Percentiles rank a stretch among this genome's conserved stretches.
phyloP scores from a whole-genome alignment of 30 jellyfish, hydroid and myxozoan species.

The Hydractinia symbiolongicarpus region DNA sequence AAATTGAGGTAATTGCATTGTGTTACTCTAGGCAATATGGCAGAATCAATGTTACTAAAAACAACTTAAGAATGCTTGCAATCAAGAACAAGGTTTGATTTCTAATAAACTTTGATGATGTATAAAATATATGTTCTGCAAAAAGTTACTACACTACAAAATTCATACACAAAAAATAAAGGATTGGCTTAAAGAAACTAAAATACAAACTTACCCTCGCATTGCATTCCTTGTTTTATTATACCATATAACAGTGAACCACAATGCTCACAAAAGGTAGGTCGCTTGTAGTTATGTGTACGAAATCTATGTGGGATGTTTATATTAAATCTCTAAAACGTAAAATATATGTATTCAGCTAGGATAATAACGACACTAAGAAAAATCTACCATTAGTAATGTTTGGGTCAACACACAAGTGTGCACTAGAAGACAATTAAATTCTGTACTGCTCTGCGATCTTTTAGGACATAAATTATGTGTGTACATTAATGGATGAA shows the following conservation, averaged over 20 bases:
- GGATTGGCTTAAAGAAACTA: neutral
- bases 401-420: no score
- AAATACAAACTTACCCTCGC: slow-evolving; percentile 42
- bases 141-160: neutral
- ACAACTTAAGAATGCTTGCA: neutral
- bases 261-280: slow-evolving; percentile 92
- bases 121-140: neutral
- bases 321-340: slow-evolving; percentile 56
- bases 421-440: no score
- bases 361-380: no score
- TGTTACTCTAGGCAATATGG: no score
- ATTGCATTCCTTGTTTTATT: slow-evolving; percentile 81
- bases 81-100: neutral
- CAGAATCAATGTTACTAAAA: neutral
- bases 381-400: no score
- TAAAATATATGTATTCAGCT: neutral
- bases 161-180: neutral
- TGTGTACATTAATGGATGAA: no score
- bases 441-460: no score
- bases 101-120: neutral
- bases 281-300: slow-evolving; percentile 59
- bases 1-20: no score
- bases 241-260: slow-evolving; percentile 87
- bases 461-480: no score
- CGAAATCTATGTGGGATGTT: slow-evolving; percentile 78